Evolutionary conservation across 2,888 invertebrate genomes (phyloP).

Genomic region (Drosophila stalkeri): DNA sequence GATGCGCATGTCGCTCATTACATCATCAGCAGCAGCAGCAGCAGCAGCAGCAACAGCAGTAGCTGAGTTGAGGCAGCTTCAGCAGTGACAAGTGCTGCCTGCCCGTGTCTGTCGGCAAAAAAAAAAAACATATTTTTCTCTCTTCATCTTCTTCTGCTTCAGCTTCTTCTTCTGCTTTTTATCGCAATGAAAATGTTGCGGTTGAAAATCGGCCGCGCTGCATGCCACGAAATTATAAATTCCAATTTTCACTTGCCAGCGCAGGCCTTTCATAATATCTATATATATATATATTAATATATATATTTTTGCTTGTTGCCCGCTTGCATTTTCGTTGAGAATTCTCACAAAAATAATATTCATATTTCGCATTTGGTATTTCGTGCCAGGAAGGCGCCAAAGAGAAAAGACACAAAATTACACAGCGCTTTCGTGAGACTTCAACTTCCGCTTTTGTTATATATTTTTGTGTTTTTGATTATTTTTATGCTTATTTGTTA

Average conservation of each 20-base stretch:
- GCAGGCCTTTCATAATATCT: constrained; percentile 72
- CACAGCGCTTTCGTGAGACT: constrained; percentile 74
- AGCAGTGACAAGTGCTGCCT: constrained; percentile 52
- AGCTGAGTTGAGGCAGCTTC: constrained; percentile 30
- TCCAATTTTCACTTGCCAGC: constrained; percentile 78
- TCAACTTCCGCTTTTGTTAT: constrained; percentile 73
- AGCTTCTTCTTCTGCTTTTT: not conserved
- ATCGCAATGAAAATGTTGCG: constrained; percentile 50
- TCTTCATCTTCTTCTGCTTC: not conserved
- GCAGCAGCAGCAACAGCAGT: constrained; percentile 37
- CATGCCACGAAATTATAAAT: constrained; percentile 76
- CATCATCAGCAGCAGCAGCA: constrained; percentile 61
- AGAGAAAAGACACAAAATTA: constrained; percentile 66
- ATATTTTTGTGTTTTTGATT: constrained; percentile 26
- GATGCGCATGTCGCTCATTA: constrained; percentile 79
- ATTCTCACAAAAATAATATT: constrained; percentile 68
- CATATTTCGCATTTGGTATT: constrained; percentile 57
- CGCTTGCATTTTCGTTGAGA: constrained; percentile 66
- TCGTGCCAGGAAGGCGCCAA: constrained; percentile 77
- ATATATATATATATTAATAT: constrained; percentile 38
- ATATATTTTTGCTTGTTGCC: constrained; percentile 49
- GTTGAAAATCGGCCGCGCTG: constrained; percentile 73
- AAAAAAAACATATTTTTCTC: constrained; percentile 7
- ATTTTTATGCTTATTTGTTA: constrained; percentile 58
- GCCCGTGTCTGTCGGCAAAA: constrained; percentile 38